phyloP scores from a whole-genome alignment of 2,113 vertebrate genomes.

The Menidia beryllina region DNA sequence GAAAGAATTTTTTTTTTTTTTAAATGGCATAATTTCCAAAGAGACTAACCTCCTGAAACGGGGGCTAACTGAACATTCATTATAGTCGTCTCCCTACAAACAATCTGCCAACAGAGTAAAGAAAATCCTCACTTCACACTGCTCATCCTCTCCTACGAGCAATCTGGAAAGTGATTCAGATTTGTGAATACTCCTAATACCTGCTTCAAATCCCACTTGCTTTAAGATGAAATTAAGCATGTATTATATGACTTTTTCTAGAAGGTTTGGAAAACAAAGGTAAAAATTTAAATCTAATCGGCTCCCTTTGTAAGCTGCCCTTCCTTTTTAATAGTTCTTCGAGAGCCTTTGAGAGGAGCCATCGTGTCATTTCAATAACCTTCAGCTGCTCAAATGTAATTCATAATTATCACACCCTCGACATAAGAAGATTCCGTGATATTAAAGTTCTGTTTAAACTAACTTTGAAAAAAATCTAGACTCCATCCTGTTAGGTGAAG shows the following conservation, averaged over 20 bases:
- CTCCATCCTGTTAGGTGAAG: constrained; percentile 21
- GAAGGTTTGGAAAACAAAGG: not conserved
- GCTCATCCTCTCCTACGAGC: not conserved
- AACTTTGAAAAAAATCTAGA: constrained; percentile 24
- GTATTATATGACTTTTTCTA: no score
- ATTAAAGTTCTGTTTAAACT: constrained; percentile 13
- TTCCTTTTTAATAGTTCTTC: not conserved
- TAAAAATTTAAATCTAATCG: not conserved
- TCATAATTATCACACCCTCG: constrained; percentile 10
- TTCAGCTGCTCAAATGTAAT: not conserved
- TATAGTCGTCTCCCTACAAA: not conserved
- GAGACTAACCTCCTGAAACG: not conserved
- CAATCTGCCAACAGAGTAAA: not conserved
- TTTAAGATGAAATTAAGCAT: no score
- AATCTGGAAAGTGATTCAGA: not conserved
- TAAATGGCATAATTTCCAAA: no score
- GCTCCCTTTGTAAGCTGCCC: not conserved
- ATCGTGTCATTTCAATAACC: constrained; percentile 3
- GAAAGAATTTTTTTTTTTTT: no score
- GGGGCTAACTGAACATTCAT: not conserved
- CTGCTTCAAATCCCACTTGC: not conserved
- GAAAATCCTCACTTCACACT: not conserved
- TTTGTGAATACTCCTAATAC: not conserved
- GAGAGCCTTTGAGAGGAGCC: not conserved
- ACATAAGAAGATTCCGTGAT: constrained; percentile 16